These are phyloP conservation scores for Drosophila colorata DNA, from an alignment of 2,888 invertebrate species.

Conservation along the genomic window DNA sequence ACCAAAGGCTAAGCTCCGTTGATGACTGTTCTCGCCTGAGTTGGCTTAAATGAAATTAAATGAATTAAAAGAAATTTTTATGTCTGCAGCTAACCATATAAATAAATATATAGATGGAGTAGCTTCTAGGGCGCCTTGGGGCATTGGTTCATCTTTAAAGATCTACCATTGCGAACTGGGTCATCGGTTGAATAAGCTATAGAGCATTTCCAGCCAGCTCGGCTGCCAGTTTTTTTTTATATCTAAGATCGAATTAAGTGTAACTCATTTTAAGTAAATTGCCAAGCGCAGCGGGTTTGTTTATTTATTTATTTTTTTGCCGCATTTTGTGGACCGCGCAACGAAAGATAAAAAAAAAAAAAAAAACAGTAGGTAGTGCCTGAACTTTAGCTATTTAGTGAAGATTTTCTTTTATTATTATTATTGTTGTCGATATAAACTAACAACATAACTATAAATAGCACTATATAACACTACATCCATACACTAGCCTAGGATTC, in stretches of 20 bases:
- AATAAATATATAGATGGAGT: not conserved
- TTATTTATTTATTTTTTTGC: conserved; percentile 9
- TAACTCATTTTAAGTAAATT: conserved; percentile 43
- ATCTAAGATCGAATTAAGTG: conserved; percentile 55
- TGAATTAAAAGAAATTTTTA: conserved; percentile 55
- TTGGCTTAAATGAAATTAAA: conserved; percentile 56
- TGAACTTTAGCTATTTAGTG: too few relatives aligned
- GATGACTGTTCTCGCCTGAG: conserved; percentile 38
- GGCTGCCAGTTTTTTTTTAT: conserved; percentile 19
- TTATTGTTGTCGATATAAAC: too few relatives aligned
- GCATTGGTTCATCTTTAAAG: conserved; percentile 24
- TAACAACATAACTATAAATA: too few relatives aligned
- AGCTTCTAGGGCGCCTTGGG: conserved; percentile 29
- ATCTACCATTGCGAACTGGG: conserved; percentile 35
- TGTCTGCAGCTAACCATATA: not conserved
- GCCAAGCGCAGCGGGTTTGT: conserved; percentile 21
- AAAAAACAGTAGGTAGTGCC: not conserved
- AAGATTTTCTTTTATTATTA: too few relatives aligned
- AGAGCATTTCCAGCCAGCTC: conserved; percentile 2
- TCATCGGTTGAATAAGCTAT: conserved; percentile 24
- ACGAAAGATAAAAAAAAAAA: not conserved
- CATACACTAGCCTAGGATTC: too few relatives aligned
- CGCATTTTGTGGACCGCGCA: conserved; percentile 1
- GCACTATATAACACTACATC: too few relatives aligned
- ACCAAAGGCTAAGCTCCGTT: conserved; percentile 51